These are phyloP conservation scores for Oncorhynchus nerka DNA, from an alignment of 2,113 vertebrate genomes.

Conservation along the genomic window DNA sequence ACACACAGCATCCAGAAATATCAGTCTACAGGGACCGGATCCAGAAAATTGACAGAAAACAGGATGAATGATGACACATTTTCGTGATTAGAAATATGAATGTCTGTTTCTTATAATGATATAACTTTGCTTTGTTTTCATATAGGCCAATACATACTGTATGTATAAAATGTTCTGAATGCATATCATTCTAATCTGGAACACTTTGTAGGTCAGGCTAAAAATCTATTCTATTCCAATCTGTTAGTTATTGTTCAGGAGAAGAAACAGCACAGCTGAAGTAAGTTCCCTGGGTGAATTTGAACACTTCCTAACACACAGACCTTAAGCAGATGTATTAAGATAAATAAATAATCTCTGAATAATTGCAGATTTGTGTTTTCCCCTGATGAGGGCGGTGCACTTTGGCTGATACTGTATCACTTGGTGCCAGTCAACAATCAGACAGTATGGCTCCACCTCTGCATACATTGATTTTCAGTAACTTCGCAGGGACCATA, in stretches of 20 bases:
- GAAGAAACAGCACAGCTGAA: constrained; percentile 27
- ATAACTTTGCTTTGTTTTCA: not conserved
- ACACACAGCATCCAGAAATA: constrained; percentile 15
- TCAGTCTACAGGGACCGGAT: not conserved
- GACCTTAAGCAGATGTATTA: constrained; percentile 50
- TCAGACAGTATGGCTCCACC: constrained; percentile 54
- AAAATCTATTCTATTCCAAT: not conserved
- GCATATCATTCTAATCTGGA: not conserved
- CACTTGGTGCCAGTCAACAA: constrained; percentile 30
- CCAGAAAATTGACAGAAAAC: constrained; percentile 7
- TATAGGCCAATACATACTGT: not conserved
- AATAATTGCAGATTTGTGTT: constrained; percentile 49
- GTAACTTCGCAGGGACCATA: not conserved
- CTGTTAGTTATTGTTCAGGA: constrained; percentile 35
- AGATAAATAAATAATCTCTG: constrained; percentile 59
- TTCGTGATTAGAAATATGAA: not conserved
- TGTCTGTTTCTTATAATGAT: not conserved
- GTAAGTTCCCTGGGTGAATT: constrained; percentile 29
- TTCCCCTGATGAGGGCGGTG: constrained; percentile 56
- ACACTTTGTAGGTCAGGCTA: not conserved
- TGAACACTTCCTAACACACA: constrained; percentile 55
- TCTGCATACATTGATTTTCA: constrained; percentile 37
- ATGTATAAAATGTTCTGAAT: too few relatives aligned
- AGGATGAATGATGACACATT: constrained; percentile 11
- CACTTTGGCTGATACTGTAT: constrained; percentile 58